Evolutionary conservation across 2,113 vertebrate species (phyloP), one percentile per base, ranked within the genome.

Genomic region (Trochalopteron elliotii): DNA sequence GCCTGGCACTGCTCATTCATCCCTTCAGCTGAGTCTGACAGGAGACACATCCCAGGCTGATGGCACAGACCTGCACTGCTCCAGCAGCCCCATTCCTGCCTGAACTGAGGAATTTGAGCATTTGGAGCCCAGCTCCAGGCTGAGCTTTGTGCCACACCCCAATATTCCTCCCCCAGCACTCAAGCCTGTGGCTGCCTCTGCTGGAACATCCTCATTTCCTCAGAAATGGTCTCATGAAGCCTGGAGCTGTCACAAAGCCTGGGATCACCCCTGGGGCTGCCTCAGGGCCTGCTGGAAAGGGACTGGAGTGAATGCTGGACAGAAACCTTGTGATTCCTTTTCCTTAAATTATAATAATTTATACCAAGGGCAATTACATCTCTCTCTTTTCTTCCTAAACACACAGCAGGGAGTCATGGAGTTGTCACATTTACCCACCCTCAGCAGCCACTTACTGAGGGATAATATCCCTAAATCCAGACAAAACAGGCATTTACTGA

Each of bases 131-230:
- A 68, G 33, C 61, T 6, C 21, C 0, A 2, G 28, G 35, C 3
- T 9, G 35, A 71, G 78, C 79, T 52, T 24, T 14, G 5, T 37
- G 71, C 49, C 59, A 1, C 7, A 0, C 0, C 39, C 40, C 40
- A 5, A 0, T 1, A 2, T 57, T 23, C 7, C 55, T 40, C 1
- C 0, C 40, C 79, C 75, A 81, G 86, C 45, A 1, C 70, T 21
- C 4, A 7, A 3, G 2, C 15, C 13, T 28, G 7, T 3, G 55
- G 40, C 59, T 59, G 37, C 25, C 85, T 42, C 39, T 30, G 35
- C 33, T 13, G 4, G 25, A 68, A 23, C 65, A 17, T 8, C 76
- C 56, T 84, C 24, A 10, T 4, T 9, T 5, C 31, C 21, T 33
- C 13, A 4, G 3, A 4, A 31, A 22, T 11, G 55, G 4, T 11